Evolutionary conservation across 2,113 vertebrate species (phyloP).

Genomic region (Ptilorrhoa leucosticta): DNA sequence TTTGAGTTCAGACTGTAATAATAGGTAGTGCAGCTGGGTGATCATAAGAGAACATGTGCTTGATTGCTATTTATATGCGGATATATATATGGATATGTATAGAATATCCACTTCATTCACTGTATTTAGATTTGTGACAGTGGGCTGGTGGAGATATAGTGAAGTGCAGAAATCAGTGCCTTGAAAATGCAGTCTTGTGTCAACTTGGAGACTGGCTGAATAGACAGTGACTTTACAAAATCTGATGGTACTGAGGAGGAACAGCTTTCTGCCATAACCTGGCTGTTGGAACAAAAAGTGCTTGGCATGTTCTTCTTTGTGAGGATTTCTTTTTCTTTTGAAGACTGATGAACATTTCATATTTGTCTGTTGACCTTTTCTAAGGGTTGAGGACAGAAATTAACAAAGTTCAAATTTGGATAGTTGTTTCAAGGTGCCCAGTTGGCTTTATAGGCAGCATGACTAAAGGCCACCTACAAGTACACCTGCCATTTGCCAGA

Average conservation of each 20-base stretch:
- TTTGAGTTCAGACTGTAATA: conserved; percentile 41
- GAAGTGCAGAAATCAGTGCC: neutral
- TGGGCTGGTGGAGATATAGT: neutral
- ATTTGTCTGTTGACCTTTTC: neutral
- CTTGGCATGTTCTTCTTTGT: neutral
- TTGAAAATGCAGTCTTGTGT: neutral
- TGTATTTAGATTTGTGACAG: neutral
- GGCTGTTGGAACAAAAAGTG: neutral
- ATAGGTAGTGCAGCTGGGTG: conserved; percentile 30
- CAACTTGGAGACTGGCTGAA: neutral
- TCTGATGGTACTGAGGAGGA: neutral
- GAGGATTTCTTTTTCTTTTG: neutral
- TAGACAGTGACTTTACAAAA: neutral
- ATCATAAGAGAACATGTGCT: conserved; percentile 29
- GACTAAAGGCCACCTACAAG: neutral
- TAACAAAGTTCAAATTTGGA: neutral
- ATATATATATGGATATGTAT: neutral
- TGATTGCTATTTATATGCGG: neutral
- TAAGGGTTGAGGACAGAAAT: neutral
- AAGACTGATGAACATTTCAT: neutral
- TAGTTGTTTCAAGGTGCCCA: neutral
- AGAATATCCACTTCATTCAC: neutral
- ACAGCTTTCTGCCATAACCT: neutral
- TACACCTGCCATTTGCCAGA: neutral
- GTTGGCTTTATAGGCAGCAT: neutral